Percentiles rank a stretch among this genome's conserved stretches.
phyloP scores from a whole-genome alignment of 2,888 invertebrate genomes.

The Autographa pulchrina region DNA sequence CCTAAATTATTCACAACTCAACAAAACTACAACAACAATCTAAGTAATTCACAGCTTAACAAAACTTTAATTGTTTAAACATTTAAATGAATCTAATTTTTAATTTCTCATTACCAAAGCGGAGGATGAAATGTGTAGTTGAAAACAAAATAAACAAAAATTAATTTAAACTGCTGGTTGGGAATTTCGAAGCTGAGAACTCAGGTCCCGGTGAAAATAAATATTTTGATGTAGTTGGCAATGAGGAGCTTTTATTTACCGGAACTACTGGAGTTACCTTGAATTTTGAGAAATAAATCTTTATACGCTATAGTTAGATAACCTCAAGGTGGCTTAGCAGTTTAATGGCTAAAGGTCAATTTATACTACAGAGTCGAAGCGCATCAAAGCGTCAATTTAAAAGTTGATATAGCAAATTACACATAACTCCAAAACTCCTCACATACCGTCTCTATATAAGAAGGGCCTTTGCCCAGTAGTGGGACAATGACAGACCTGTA shows the following conservation, averaged over 20 bases:
- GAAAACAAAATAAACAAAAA: conserved; percentile 46
- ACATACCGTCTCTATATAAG: too few relatives aligned
- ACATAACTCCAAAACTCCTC: too few relatives aligned
- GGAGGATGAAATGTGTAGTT: conserved; percentile 9
- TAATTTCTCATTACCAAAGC: conserved; percentile 10
- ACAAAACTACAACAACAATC: too few relatives aligned
- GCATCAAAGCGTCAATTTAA: too few relatives aligned
- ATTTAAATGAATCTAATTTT: conserved; percentile 2
- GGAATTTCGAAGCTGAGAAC: conserved; percentile 35
- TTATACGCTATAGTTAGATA: too few relatives aligned
- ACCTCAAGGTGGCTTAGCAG: too few relatives aligned
- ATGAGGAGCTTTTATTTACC: conserved; percentile 30
- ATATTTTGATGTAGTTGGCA: conserved; percentile 54
- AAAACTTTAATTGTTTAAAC: neutral
- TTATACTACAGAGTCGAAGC: neutral
- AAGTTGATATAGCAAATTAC: too few relatives aligned
- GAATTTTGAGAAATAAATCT: conserved; percentile 2
- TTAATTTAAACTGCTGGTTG: conserved; percentile 35
- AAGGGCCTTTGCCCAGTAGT: too few relatives aligned
- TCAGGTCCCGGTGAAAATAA: conserved; percentile 44
- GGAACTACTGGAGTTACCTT: conserved; percentile 17
- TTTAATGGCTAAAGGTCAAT: too few relatives aligned
- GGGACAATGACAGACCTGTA: too few relatives aligned
- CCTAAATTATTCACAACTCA: conserved; percentile 61
- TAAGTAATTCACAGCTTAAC: neutral